These are phyloP conservation scores for Gortyna flavago DNA, from an alignment of 2,888 invertebrate genomes.

Conservation along the genomic window DNA sequence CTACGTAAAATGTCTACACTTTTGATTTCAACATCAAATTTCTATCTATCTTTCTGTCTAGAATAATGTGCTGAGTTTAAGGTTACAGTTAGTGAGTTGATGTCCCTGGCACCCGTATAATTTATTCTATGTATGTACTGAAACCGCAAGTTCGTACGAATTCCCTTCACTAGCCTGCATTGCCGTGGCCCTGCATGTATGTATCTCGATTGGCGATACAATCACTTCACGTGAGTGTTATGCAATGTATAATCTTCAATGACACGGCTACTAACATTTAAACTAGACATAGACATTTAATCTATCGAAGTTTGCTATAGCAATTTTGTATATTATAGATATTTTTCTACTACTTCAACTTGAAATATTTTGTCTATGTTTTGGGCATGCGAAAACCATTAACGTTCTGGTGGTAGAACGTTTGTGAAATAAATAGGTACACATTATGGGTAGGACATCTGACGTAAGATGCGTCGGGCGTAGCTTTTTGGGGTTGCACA, in stretches of 20 bases:
- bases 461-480: no score
- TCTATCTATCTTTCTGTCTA: no score
- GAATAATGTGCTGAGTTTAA: no score
- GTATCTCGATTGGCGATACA: slow-evolving; percentile 50
- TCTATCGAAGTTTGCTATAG: not conserved
- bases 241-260: slow-evolving; percentile 49
- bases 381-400: not conserved
- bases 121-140: slow-evolving; percentile 22
- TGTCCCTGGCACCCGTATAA: not conserved
- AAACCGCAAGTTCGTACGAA: slow-evolving; percentile 6
- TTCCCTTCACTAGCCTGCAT: slow-evolving; percentile 51
- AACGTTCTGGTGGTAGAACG: no score
- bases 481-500: no score
- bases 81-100: not conserved
- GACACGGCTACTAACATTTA: slow-evolving; percentile 26
- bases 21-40: no score
- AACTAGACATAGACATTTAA: slow-evolving; percentile 18
- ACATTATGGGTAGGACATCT: no score
- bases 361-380: not conserved
- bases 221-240: slow-evolving; percentile 51
- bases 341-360: not conserved
- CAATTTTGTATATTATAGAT: not conserved
- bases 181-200: slow-evolving; percentile 49
- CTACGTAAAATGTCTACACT: no score
- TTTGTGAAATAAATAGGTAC: not conserved